These are phyloP conservation scores for Aphidius colemani DNA, from an alignment of 2,888 invertebrate genomes.

Conservation along the genomic window DNA sequence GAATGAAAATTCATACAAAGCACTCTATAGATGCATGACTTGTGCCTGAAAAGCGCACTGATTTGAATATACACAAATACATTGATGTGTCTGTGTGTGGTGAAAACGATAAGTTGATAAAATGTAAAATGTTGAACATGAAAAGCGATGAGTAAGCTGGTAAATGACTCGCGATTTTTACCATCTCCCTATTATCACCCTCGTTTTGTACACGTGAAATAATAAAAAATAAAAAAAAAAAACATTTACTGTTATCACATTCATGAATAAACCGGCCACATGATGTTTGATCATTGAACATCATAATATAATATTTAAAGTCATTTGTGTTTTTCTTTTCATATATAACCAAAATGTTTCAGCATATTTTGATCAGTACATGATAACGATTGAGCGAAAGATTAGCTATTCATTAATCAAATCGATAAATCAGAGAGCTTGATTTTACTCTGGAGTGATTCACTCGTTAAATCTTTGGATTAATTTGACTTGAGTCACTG, in stretches of 20 bases:
- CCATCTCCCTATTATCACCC: background rate
- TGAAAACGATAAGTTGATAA: constrained; percentile 18
- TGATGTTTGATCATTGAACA: background rate
- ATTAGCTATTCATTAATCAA: no score
- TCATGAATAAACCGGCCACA: background rate
- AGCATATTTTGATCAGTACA: no score
- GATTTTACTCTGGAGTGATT: no score
- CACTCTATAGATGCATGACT: constrained; percentile 14
- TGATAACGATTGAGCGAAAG: no score
- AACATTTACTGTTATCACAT: background rate
- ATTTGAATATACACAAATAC: constrained; percentile 6
- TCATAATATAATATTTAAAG: background rate
- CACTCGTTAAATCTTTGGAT: no score
- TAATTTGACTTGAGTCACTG: no score
- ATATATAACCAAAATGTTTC: background rate
- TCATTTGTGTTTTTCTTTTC: background rate
- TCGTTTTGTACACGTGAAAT: background rate
- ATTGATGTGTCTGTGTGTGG: constrained; percentile 20
- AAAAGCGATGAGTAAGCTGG: constrained; percentile 21
- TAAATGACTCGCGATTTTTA: constrained; percentile 22
- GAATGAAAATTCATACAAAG: constrained; percentile 20
- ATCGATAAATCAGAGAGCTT: no score
- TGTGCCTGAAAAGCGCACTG: constrained; percentile 15
- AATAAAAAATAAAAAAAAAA: constrained; percentile 14
- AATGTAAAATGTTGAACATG: constrained; percentile 16